Evolutionary conservation across 2,797 vertebrate genomes (phyloP).

Genomic region (Oceanodroma leucorhoa): DNA sequence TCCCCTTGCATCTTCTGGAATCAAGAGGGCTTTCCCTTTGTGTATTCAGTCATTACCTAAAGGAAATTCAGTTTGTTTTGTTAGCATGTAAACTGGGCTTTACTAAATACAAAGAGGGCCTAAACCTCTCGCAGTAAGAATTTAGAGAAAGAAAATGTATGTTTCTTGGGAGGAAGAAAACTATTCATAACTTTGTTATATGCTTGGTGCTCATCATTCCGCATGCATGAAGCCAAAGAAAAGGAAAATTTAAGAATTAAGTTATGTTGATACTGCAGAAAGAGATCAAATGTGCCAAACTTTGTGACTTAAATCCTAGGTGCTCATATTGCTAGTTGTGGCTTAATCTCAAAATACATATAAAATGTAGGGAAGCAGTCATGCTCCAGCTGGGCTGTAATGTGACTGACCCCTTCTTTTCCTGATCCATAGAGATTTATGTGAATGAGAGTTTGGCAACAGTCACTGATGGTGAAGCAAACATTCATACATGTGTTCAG

Average conservation of each 20-base stretch:
- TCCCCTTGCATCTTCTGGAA: background rate
- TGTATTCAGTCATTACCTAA: background rate
- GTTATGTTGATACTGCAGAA: background rate
- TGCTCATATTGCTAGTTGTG: background rate
- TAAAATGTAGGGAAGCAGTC: background rate
- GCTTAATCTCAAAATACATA: background rate
- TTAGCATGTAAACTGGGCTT: background rate
- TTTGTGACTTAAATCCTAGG: background rate
- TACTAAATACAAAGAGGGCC: background rate
- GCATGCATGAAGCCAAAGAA: background rate
- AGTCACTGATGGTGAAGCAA: background rate
- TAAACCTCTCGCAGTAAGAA: background rate
- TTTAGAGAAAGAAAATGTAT: background rate
- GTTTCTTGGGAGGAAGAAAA: background rate
- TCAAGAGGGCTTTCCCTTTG: background rate
- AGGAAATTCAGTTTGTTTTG: background rate
- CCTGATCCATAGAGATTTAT: background rate
- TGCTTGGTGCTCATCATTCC: background rate
- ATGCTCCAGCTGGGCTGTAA: background rate
- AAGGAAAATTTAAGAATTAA: background rate
- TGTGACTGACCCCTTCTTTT: background rate
- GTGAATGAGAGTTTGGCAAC: background rate
- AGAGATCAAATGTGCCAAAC: background rate
- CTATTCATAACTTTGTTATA: background rate
- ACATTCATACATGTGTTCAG: rapidly evolving